A percentile compares a stretch with the other conserved stretches of the same genome.
These are phyloP conservation scores for Diachrysia chrysitis DNA, from an alignment of 2,888 invertebrate species.

Conservation along the genomic window DNA sequence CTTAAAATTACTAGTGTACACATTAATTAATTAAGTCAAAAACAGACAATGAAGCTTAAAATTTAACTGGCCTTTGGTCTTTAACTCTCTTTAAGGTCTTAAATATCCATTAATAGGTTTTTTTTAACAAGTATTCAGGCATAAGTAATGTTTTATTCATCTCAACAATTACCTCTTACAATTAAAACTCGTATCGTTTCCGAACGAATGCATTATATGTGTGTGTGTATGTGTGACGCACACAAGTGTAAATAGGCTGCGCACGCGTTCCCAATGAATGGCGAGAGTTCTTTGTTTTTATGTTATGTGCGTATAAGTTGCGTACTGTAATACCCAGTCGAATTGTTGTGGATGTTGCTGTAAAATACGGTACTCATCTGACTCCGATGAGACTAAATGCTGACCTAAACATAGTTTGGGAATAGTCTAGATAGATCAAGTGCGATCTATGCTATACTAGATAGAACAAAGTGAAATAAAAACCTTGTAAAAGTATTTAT, in stretches of 20 bases:
- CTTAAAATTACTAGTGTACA: background rate
- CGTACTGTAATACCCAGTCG: background rate
- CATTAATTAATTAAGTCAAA: background rate
- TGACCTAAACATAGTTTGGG: background rate
- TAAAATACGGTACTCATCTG: background rate
- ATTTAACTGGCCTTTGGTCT: background rate
- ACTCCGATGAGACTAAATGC: background rate
- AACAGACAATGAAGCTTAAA: background rate
- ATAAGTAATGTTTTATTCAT: background rate
- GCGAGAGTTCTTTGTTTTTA: constrained; percentile 50
- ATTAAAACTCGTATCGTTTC: background rate
- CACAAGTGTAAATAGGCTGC: background rate
- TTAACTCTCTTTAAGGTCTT: background rate
- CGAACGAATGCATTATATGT: background rate
- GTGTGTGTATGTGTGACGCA: constrained; percentile 8
- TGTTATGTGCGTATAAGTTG: constrained; percentile 15
- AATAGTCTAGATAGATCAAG: no score
- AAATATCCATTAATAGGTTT: background rate
- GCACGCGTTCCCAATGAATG: constrained; percentile 53
- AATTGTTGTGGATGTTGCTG: background rate
- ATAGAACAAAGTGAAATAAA: no score
- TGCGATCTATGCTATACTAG: no score
- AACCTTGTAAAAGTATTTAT: no score
- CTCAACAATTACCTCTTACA: constrained; percentile 4
- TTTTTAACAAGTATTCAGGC: background rate